Evolutionary conservation across 1,140 invertebrate genomes (phyloP).

Genomic region (Onthophagus taurus): DNA sequence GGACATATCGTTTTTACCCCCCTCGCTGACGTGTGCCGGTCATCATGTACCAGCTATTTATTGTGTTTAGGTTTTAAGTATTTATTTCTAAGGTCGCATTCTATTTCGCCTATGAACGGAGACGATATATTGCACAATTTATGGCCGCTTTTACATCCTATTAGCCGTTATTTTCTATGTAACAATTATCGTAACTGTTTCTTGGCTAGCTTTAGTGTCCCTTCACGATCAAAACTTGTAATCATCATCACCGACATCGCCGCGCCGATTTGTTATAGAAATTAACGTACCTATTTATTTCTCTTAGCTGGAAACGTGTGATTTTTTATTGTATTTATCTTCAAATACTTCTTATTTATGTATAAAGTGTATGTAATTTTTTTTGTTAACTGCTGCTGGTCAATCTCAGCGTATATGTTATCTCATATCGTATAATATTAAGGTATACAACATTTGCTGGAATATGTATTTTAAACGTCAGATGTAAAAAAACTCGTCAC

Average conservation of each 20-base stretch:
- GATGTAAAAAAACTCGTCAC: not conserved
- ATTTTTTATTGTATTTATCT: conserved; percentile 36
- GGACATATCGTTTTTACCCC: conserved; percentile 15
- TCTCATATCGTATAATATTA: conserved; percentile 31
- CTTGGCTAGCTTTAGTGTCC: not conserved
- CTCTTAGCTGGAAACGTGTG: conserved; percentile 37
- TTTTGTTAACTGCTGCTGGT: conserved; percentile 31
- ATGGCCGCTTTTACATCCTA: conserved; percentile 9
- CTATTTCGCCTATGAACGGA: not conserved
- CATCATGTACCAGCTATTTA: conserved; percentile 29
- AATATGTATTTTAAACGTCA: too few relatives aligned
- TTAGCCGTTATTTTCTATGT: conserved; percentile 14
- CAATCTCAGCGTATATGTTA: conserved; percentile 23
- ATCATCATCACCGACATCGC: conserved; percentile 24
- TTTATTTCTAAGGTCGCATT: conserved; percentile 25
- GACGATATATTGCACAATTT: conserved; percentile 7
- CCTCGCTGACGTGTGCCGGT: conserved; percentile 3
- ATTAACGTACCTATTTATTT: conserved; percentile 37
- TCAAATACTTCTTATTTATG: conserved; percentile 34
- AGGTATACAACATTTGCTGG: conserved; percentile 21
- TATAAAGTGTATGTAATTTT: conserved; percentile 36
- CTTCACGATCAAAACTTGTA: not conserved
- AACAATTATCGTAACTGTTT: conserved; percentile 1
- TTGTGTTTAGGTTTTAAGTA: conserved; percentile 32
- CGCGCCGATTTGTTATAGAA: conserved; percentile 25